These are phyloP conservation scores for Calameuta idolon DNA, from an alignment of 2,888 invertebrate species.

Conservation along the genomic window DNA sequence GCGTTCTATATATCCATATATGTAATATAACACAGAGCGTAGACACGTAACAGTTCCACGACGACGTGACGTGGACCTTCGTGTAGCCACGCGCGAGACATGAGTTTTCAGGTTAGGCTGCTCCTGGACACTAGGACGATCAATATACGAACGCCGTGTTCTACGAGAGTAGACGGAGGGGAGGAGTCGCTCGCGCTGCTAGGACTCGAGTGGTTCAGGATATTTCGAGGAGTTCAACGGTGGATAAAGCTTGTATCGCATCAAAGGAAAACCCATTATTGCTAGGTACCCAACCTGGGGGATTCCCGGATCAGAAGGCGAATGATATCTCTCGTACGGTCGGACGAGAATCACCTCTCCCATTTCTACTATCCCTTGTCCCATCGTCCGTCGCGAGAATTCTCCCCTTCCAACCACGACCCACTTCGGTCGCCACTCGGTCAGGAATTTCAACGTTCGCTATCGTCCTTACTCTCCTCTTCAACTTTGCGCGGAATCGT, in stretches of 20 bases:
- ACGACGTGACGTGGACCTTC: not conserved
- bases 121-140: not conserved
- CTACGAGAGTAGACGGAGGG: not conserved
- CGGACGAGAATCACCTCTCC: not conserved
- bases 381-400: not conserved
- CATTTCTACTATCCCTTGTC: not conserved
- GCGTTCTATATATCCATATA: not conserved
- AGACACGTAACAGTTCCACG: not conserved
- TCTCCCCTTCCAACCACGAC: not conserved
- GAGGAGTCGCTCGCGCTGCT: not conserved
- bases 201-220: not conserved
- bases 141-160: not conserved
- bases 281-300: not conserved
- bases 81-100: not conserved
- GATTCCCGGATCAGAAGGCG: slow-evolving; percentile 5
- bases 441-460: not conserved
- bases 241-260: not conserved
- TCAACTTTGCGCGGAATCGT: not conserved
- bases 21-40: not conserved
- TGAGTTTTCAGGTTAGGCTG: not conserved
- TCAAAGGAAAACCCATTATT: slow-evolving; percentile 2
- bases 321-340: slow-evolving; percentile 4
- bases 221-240: not conserved
- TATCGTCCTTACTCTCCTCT: not conserved
- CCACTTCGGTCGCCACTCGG: not conserved